A percentile compares a stretch with the other conserved stretches of the same genome.
Conservation (phyloP, 2,797 vertebrate species). For the Tenualosa ilisha region DNA sequence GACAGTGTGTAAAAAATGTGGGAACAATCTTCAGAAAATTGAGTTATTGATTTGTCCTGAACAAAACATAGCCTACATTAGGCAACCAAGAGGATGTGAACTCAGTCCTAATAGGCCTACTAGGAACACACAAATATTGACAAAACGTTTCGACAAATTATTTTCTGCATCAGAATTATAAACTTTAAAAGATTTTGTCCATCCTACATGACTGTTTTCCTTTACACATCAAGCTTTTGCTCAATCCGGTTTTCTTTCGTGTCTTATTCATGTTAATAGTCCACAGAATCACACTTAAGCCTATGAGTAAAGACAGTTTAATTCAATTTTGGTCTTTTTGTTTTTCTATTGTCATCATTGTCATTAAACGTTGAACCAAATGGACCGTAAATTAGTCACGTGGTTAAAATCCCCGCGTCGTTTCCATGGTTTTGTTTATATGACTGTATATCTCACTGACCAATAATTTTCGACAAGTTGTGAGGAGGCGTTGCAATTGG, state of each 20-base stretch:
- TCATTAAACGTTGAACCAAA: neutral
- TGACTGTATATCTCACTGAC: constrained; percentile 62
- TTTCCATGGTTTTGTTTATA: constrained; percentile 72
- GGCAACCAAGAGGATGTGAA: constrained; percentile 42
- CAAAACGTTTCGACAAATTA: neutral
- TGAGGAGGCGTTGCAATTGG: constrained; percentile 58
- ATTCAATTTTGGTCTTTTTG: neutral
- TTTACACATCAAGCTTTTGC: no score
- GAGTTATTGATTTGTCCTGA: constrained; percentile 71
- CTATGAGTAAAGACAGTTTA: no score
- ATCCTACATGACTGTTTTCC: no score
- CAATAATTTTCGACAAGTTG: neutral
- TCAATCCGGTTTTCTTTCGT: neutral
- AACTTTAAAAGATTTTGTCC: no score
- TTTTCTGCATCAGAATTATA: neutral
- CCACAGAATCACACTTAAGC: no score
- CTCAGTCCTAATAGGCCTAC: neutral
- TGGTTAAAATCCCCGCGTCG: constrained; percentile 54
- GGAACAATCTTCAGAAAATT: constrained; percentile 74
- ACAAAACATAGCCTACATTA: constrained; percentile 59
- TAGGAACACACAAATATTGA: neutral
- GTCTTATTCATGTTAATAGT: no score
- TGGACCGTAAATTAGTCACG: constrained; percentile 43
- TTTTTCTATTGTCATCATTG: neutral
- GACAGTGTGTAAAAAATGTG: constrained; percentile 66